Percentiles rank a stretch among this genome's conserved stretches.
Evolutionary conservation across 2,113 vertebrate species (phyloP).

Genomic region (Stegastes partitus): DNA sequence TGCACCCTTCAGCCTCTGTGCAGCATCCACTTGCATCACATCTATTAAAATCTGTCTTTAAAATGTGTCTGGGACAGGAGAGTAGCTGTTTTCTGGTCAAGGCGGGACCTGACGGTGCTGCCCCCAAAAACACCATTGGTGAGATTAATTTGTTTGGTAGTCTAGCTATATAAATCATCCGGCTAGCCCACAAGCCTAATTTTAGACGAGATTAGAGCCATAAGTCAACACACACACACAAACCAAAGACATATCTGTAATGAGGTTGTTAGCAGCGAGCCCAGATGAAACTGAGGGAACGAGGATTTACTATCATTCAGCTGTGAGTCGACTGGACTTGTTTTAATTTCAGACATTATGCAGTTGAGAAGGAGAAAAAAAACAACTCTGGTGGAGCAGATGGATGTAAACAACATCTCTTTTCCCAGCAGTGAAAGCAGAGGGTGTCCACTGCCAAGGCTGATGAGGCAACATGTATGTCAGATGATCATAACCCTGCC

Average conservation of each 20-base stretch:
- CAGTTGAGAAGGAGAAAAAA: neutral
- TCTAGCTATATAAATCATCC: conserved; percentile 40
- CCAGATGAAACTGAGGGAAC: neutral
- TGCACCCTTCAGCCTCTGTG: conserved; percentile 11
- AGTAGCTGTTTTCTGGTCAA: conserved; percentile 14
- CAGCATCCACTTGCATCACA: conserved; percentile 31
- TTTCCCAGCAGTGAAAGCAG: conserved; percentile 37
- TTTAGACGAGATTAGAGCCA: conserved; percentile 39
- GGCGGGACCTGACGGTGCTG: neutral
- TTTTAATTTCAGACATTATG: conserved; percentile 25
- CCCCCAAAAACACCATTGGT: neutral
- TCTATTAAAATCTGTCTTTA: conserved; percentile 22
- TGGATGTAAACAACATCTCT: conserved; percentile 47
- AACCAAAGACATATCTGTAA: conserved; percentile 18
- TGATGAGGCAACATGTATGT: conserved; percentile 15
- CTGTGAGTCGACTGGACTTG: conserved; percentile 29
- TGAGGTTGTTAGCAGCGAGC: conserved; percentile 19
- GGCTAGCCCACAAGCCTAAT: conserved; percentile 24
- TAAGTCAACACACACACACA: conserved; percentile 23
- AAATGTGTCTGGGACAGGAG: conserved; percentile 7
- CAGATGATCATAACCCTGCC: conserved; percentile 30
- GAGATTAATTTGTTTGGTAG: conserved; percentile 43
- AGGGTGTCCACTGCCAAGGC: conserved; percentile 12
- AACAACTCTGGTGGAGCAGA: conserved; percentile 32
- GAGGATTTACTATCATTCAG: conserved; percentile 31